Conservation (phyloP, 2,797 vertebrate species). For the Trachurus trachurus region DNA sequence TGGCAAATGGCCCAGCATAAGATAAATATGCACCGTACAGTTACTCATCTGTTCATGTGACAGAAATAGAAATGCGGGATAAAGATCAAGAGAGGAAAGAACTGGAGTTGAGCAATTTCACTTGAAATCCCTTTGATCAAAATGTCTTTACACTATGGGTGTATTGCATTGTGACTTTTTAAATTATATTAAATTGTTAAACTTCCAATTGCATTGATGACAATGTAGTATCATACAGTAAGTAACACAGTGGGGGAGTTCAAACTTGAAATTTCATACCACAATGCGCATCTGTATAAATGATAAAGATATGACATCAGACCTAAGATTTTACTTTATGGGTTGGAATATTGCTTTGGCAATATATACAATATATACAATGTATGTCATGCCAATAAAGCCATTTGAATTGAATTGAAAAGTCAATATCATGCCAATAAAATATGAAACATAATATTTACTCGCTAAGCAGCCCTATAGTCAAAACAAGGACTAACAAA, state of each 20-base stretch:
- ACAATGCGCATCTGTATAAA: background rate
- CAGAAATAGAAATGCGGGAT: background rate
- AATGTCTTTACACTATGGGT: background rate
- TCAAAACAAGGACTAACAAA: conserved; percentile 1
- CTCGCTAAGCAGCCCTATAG: background rate
- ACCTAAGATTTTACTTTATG: background rate
- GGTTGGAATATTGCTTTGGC: no score
- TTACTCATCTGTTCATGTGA: background rate
- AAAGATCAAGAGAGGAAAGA: background rate
- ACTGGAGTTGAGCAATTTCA: background rate
- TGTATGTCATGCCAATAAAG: no score
- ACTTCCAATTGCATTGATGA: background rate
- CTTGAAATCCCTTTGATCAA: background rate
- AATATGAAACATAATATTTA: background rate
- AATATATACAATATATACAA: no score
- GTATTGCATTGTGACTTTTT: background rate
- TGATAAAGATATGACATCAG: background rate
- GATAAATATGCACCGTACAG: background rate
- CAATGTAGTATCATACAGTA: background rate
- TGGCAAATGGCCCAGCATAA: background rate
- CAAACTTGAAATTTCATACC: background rate
- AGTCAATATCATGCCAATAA: background rate
- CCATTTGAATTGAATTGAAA: no score
- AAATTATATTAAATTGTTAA: background rate
- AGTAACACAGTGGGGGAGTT: background rate